Conservation (phyloP, 92 coral and sea anemone species). For the Epizoanthus scotinus region DNA sequence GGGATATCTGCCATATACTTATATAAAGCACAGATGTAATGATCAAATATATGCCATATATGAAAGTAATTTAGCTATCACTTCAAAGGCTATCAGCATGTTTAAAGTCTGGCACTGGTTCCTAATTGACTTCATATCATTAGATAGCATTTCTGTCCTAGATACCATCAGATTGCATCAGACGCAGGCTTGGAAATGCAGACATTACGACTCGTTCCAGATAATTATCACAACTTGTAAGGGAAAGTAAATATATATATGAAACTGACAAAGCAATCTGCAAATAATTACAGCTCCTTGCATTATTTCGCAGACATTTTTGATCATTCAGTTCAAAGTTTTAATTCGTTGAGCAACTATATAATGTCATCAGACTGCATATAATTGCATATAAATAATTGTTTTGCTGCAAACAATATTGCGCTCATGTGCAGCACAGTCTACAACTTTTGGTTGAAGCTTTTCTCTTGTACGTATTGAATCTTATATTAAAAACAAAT, state of each 20-base stretch:
- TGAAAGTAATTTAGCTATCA: background rate
- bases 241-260: too few relatives aligned
- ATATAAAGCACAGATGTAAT: slow-evolving; percentile 4
- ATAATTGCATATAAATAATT: too few relatives aligned
- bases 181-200: background rate
- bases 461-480: too few relatives aligned
- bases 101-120: background rate
- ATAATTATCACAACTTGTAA: background rate
- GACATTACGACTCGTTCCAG: slow-evolving; percentile 1
- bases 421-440: too few relatives aligned
- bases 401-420: too few relatives aligned
- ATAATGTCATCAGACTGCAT: too few relatives aligned
- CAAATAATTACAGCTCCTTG: background rate
- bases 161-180: slow-evolving; percentile 1
- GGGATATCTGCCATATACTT: background rate
- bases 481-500: too few relatives aligned
- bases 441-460: too few relatives aligned
- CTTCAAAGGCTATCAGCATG: slow-evolving; percentile 28
- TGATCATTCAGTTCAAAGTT: too few relatives aligned
- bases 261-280: background rate
- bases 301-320: background rate
- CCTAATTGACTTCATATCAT: slow-evolving; percentile 29
- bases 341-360: too few relatives aligned
- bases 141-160: background rate
- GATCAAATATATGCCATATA: background rate